These are phyloP conservation scores for Hypocryptadius cinnamomeus DNA, from an alignment of 2,113 vertebrate genomes.

Conservation along the genomic window DNA sequence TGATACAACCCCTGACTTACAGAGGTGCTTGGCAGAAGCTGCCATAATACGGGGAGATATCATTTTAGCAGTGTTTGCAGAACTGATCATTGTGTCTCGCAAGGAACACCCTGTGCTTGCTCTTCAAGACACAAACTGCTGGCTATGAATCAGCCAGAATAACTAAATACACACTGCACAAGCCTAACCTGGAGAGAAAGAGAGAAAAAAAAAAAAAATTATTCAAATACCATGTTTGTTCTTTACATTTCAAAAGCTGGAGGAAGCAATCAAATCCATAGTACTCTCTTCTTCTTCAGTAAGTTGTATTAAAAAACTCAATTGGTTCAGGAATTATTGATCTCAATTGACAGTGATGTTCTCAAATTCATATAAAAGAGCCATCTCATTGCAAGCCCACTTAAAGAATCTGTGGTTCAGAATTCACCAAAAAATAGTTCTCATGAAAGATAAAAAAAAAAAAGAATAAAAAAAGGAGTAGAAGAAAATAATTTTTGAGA, in stretches of 20 bases:
- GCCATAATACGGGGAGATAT: neutral
- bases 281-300: slow-evolving; percentile 36
- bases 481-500: neutral
- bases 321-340: slow-evolving; percentile 66
- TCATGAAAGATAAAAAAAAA: neutral
- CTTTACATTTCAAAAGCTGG: slow-evolving; percentile 62
- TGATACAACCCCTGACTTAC: slow-evolving; percentile 33
- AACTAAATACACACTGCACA: slow-evolving; percentile 15
- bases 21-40: neutral
- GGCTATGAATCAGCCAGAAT: slow-evolving; percentile 31
- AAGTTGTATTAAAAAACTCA: slow-evolving; percentile 63
- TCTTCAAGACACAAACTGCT: slow-evolving; percentile 37
- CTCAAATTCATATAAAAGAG: slow-evolving; percentile 66
- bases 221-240: slow-evolving; percentile 32
- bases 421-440: slow-evolving; percentile 18
- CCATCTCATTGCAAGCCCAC: slow-evolving; percentile 51
- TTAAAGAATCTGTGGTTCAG: slow-evolving; percentile 36
- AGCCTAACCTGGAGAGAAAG: slow-evolving; percentile 13
- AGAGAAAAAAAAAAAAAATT: neutral
- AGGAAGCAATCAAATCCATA: slow-evolving; percentile 60
- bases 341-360: slow-evolving; percentile 63
- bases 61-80: slow-evolving; percentile 39
- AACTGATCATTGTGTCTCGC: slow-evolving; percentile 38
- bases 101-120: slow-evolving; percentile 10
- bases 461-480: neutral